phyloP scores from a whole-genome alignment of 2,113 vertebrate species.

The Ptilorrhoa leucosticta region DNA sequence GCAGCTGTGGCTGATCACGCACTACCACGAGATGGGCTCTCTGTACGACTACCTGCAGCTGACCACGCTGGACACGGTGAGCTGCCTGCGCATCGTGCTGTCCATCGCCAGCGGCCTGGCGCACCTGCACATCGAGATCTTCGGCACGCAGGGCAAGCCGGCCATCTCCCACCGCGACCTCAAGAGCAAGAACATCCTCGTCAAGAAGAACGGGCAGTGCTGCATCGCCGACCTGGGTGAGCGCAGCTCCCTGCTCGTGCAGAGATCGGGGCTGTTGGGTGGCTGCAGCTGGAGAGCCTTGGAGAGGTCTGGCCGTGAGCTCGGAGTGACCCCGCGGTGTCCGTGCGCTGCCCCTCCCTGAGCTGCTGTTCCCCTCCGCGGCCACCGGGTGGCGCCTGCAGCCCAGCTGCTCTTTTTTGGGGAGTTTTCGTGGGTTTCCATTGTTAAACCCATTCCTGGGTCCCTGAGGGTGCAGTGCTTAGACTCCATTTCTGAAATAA shows the following conservation, averaged over 20 bases:
- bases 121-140: constrained; percentile 96
- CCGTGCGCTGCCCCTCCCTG: not conserved
- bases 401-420: fast-evolving
- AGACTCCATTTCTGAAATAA: fast-evolving
- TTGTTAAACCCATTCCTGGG: fast-evolving
- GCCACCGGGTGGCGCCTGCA: not conserved
- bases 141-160: constrained; percentile 97
- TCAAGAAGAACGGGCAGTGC: constrained; percentile 96
- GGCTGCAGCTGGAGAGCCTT: not conserved
- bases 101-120: constrained; percentile 93
- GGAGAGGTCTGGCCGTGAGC: not conserved
- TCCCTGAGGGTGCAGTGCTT: fast-evolving
- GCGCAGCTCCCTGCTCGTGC: not conserved
- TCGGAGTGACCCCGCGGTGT: not conserved
- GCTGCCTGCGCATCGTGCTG: constrained; percentile 91
- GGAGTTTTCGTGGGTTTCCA: fast-evolving
- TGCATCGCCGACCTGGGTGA: constrained; percentile 97
- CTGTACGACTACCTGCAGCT: constrained; percentile 96
- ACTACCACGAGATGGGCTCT: constrained; percentile 97
- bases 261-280: fast-evolving
- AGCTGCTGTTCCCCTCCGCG: fast-evolving
- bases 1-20: constrained; percentile 96
- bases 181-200: constrained; percentile 98
- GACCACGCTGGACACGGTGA: constrained; percentile 87
- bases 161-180: constrained; percentile 95